Conservation (phyloP, 2,888 invertebrate species). For the Cheilosia vulpina region DNA sequence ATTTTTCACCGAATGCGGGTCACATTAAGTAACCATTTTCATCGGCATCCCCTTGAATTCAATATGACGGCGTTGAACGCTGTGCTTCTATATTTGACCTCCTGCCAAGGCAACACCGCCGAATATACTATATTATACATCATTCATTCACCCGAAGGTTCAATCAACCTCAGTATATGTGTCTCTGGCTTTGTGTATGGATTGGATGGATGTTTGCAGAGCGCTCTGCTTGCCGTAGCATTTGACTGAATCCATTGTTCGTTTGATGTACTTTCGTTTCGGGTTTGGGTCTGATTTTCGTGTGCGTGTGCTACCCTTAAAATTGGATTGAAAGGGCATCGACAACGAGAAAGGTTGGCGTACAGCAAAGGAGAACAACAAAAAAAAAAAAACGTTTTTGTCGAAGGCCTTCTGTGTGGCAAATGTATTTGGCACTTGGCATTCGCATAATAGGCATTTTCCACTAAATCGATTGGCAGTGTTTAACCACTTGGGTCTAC, state of each 20-base stretch:
- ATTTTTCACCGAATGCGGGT: slow-evolving; percentile 52
- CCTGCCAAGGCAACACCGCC: slow-evolving; percentile 27
- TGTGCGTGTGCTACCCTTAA: slow-evolving; percentile 28
- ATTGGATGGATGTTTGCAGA: not conserved
- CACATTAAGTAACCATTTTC: slow-evolving; percentile 29
- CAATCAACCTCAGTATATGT: slow-evolving; percentile 44
- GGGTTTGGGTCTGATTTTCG: slow-evolving; percentile 8
- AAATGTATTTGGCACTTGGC: slow-evolving; percentile 40
- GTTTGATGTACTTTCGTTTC: slow-evolving; percentile 36
- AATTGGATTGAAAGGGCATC: slow-evolving; percentile 31
- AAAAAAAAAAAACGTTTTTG: slow-evolving; percentile 15
- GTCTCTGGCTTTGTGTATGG: not conserved
- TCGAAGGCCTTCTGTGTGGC: slow-evolving; percentile 18
- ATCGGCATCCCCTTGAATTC: slow-evolving; percentile 23
- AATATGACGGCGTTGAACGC: not conserved
- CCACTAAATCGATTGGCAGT: slow-evolving; percentile 60
- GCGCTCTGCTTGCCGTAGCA: not conserved
- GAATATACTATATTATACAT: not conserved
- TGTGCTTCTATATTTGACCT: slow-evolving; percentile 19
- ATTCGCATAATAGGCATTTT: slow-evolving; percentile 59
- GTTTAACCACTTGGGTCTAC: slow-evolving; percentile 52
- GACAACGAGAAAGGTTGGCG: not conserved
- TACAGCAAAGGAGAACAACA: not conserved
- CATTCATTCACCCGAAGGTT: slow-evolving; percentile 47
- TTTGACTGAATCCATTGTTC: slow-evolving; percentile 47